phyloP scores from a whole-genome alignment of 2,797 vertebrate species.

The Oreortyx pictus region DNA sequence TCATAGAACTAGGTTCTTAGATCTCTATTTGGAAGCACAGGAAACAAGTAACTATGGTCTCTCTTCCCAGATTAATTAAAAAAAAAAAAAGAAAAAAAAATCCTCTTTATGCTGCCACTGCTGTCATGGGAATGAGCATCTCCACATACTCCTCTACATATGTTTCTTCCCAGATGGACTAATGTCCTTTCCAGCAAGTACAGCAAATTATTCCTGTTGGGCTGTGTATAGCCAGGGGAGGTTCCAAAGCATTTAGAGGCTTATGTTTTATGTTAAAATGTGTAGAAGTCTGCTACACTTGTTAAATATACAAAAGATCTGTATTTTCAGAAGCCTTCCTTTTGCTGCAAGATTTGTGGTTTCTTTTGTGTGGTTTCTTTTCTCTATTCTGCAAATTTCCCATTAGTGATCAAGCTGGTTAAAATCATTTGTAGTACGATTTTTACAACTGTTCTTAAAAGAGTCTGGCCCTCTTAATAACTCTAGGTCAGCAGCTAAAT shows the following conservation, averaged over 20 bases:
- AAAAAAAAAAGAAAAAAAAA: not conserved
- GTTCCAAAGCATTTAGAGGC: not conserved
- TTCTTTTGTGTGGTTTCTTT: not conserved
- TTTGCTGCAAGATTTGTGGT: not conserved
- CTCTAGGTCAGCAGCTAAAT: not conserved
- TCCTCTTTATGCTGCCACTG: not conserved
- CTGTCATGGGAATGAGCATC: not conserved
- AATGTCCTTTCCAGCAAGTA: not conserved
- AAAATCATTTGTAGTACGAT: not conserved
- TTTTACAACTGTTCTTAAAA: not conserved
- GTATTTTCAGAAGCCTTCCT: slow-evolving; percentile 5
- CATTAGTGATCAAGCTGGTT: not conserved
- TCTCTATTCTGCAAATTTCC: not conserved
- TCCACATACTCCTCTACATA: not conserved
- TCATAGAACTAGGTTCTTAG: not conserved
- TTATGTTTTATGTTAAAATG: not conserved
- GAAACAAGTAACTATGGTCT: not conserved
- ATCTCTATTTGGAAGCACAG: not conserved
- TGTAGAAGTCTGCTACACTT: not conserved
- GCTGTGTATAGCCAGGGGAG: not conserved
- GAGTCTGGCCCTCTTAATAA: not conserved
- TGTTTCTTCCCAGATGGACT: not conserved
- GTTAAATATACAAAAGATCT: not conserved
- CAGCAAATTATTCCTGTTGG: not conserved
- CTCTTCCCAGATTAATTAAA: not conserved